phyloP scores from a whole-genome alignment of 2,888 invertebrate species.

The Oegoconia quadripuncta region DNA sequence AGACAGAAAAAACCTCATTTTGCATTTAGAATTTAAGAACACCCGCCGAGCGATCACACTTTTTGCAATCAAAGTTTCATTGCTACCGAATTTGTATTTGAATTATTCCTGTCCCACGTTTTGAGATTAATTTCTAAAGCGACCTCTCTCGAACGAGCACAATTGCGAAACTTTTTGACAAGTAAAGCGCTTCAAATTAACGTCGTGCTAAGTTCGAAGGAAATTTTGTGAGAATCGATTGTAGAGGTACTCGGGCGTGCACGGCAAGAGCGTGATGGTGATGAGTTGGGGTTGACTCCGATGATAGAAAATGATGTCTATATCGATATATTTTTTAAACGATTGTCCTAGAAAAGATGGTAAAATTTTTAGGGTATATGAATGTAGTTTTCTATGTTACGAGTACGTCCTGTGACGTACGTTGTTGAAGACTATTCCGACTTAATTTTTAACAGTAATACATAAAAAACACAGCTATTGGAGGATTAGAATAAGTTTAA shows the following conservation, averaged over 20 bases:
- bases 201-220: slow-evolving; percentile 36
- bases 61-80: slow-evolving; percentile 49
- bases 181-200: slow-evolving; percentile 55
- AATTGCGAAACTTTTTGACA: slow-evolving; percentile 60
- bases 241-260: slow-evolving; percentile 18
- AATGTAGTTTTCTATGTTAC: too few relatives aligned
- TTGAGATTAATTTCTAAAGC: slow-evolving; percentile 52
- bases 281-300: too few relatives aligned
- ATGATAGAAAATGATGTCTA: too few relatives aligned
- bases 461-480: too few relatives aligned
- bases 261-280: slow-evolving; percentile 12
- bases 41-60: slow-evolving; percentile 23
- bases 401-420: too few relatives aligned
- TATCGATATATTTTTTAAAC: too few relatives aligned
- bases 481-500: too few relatives aligned
- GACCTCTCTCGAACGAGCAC: slow-evolving; percentile 42
- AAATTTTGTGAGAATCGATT: slow-evolving; percentile 30
- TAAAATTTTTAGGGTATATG: too few relatives aligned
- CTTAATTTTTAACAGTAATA: too few relatives aligned
- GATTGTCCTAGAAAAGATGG: too few relatives aligned
- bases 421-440: too few relatives aligned
- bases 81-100: slow-evolving; percentile 45
- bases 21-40: slow-evolving; percentile 26
- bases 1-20: slow-evolving; percentile 25
- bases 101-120: slow-evolving; percentile 39